These are phyloP conservation scores for Tragopan temminckii DNA, from an alignment of 2,797 vertebrate species.

Conservation along the genomic window DNA sequence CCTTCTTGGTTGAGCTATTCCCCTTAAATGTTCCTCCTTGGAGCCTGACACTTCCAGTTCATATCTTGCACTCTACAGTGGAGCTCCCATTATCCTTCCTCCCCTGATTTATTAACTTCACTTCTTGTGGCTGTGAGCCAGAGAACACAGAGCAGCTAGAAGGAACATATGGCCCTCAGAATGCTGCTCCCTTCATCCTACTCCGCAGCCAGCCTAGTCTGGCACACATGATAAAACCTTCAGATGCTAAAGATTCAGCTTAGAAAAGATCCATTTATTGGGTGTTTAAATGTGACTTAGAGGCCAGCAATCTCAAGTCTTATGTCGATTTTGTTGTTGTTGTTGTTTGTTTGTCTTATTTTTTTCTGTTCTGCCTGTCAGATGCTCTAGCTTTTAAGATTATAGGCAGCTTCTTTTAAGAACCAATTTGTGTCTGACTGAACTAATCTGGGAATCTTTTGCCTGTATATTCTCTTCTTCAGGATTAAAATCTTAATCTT, in stretches of 20 bases:
- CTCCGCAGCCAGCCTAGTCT: background rate
- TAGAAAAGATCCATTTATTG: background rate
- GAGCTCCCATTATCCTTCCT: background rate
- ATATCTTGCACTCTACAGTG: fast-evolving
- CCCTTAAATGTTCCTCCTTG: background rate
- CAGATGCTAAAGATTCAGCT: background rate
- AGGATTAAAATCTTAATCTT: conserved; percentile 27
- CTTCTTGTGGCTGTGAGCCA: background rate
- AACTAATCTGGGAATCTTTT: conserved; percentile 42
- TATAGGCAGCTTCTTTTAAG: conserved; percentile 39
- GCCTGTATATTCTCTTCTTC: background rate
- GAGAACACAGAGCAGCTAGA: background rate
- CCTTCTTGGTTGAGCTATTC: background rate
- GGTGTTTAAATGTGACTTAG: conserved; percentile 22
- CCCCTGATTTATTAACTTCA: background rate
- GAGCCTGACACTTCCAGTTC: background rate
- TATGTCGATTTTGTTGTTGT: background rate
- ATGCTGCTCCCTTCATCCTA: background rate
- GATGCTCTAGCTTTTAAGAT: conserved; percentile 25
- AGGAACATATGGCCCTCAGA: background rate
- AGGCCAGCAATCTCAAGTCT: background rate
- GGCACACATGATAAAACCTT: background rate
- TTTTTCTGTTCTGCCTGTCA: conserved; percentile 15
- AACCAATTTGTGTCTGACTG: background rate
- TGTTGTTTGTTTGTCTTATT: too few species aligned